These are phyloP conservation scores for Chamaea fasciata DNA, from an alignment of 2,113 vertebrate genomes.

Conservation along the genomic window DNA sequence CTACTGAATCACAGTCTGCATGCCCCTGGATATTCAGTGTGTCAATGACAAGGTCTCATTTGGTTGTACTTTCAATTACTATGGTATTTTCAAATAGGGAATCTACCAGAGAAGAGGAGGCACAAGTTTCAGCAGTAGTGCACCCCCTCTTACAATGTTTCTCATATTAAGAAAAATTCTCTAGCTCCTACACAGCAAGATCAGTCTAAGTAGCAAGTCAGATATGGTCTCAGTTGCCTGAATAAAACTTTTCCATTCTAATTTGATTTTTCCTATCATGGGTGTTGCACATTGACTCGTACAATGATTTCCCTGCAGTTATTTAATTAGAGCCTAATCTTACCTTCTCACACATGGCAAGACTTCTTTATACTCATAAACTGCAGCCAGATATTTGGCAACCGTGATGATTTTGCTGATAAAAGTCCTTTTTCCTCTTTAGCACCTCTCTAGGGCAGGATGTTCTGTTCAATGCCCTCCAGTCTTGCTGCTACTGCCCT, in stretches of 20 bases:
- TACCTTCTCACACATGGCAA: background rate
- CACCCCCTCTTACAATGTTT: background rate
- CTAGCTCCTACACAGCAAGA: background rate
- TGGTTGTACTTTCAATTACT: background rate
- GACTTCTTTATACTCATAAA: background rate
- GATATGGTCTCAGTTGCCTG: background rate
- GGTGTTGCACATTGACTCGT: background rate
- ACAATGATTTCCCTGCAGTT: background rate
- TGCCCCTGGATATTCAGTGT: background rate
- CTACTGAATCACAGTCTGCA: background rate
- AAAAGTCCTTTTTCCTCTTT: background rate
- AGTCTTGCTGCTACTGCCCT: background rate
- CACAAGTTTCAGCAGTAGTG: background rate
- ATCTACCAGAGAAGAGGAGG: background rate
- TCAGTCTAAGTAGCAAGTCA: background rate
- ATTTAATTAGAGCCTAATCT: constrained; percentile 23
- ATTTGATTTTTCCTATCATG: constrained; percentile 9
- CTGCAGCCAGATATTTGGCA: background rate
- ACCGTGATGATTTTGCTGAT: background rate
- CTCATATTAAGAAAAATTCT: background rate
- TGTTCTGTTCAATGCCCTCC: background rate
- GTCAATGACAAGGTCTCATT: background rate
- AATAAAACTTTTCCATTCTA: constrained; percentile 4
- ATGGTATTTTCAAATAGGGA: background rate
- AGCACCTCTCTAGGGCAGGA: background rate